Evolutionary conservation across 2,113 vertebrate genomes (phyloP).

Genomic region (Arenaria interpres): DNA sequence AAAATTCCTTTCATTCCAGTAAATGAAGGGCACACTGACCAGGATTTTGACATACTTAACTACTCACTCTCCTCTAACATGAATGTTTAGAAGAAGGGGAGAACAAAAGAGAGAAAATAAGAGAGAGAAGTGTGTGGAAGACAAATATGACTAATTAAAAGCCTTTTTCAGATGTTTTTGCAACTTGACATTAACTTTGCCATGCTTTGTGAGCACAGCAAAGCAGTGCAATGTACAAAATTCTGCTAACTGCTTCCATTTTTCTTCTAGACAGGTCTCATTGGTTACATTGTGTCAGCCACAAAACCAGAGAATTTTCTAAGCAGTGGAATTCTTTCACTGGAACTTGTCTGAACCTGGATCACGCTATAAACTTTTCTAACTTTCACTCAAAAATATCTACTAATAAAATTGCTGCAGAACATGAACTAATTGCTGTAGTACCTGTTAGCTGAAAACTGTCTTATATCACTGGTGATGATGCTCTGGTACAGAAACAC

Average conservation of each 20-base stretch:
- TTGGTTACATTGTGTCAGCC: slow-evolving; percentile 58
- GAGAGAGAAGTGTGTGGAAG: slow-evolving; percentile 5
- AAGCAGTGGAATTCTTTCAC: neutral
- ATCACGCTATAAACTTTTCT: neutral
- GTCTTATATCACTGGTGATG: neutral
- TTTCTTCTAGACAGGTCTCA: slow-evolving; percentile 54
- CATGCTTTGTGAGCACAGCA: neutral
- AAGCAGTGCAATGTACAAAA: slow-evolving; percentile 29
- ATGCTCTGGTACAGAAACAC: neutral
- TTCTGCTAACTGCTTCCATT: slow-evolving; percentile 58
- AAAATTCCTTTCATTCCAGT: slow-evolving; percentile 73
- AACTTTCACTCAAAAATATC: neutral
- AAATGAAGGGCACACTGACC: slow-evolving; percentile 61
- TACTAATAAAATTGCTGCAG: neutral
- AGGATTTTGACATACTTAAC: slow-evolving; percentile 58
- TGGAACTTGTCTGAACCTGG: neutral
- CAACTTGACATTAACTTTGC: slow-evolving; percentile 36
- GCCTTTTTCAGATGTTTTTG: slow-evolving; percentile 53
- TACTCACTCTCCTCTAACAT: slow-evolving; percentile 13
- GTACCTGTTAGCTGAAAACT: neutral
- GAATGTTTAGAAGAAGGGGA: neutral
- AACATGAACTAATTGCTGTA: neutral
- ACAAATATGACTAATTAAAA: slow-evolving; percentile 62
- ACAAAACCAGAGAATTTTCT: slow-evolving; percentile 52
- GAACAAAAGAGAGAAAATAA: neutral